phyloP scores from a whole-genome alignment of 2,888 invertebrate species.

The Papilio protenor region DNA sequence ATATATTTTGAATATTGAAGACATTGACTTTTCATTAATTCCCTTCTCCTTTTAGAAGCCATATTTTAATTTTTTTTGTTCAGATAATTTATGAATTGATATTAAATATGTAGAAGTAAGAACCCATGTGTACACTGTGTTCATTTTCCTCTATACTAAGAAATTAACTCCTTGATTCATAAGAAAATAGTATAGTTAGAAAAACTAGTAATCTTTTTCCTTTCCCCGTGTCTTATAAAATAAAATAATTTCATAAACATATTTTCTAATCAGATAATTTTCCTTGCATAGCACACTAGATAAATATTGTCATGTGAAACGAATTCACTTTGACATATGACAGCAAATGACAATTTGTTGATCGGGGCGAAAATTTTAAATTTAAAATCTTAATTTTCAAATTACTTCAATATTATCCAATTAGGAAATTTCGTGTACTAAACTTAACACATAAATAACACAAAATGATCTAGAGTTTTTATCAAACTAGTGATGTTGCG shows the following conservation, averaged over 20 bases:
- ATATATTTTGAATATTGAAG: conserved; percentile 23
- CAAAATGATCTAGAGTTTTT: neutral
- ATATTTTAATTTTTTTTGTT: neutral
- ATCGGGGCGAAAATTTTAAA: conserved; percentile 34
- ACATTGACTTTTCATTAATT: neutral
- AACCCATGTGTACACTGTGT: too few species aligned
- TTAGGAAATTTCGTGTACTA: neutral
- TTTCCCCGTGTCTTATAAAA: neutral
- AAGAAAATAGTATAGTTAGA: neutral
- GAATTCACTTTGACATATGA: conserved; percentile 30
- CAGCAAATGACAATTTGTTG: conserved; percentile 34
- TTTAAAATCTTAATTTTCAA: conserved; percentile 25
- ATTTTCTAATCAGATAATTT: neutral
- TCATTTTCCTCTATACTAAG: neutral
- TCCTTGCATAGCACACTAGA: conserved; percentile 17
- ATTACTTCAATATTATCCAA: conserved; percentile 35
- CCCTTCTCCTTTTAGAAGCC: neutral
- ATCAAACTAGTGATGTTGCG: conserved; percentile 42
- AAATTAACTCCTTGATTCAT: neutral
- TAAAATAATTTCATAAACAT: neutral
- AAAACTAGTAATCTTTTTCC: neutral
- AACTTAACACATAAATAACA: conserved; percentile 6
- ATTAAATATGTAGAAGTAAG: too few species aligned
- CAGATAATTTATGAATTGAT: too few species aligned
- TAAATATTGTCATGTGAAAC: conserved; percentile 22